A percentile compares a stretch with the other conserved stretches of the same genome.
Conservation (phyloP, 92 coral and sea anemone genomes). For the Phenganax marumi region DNA sequence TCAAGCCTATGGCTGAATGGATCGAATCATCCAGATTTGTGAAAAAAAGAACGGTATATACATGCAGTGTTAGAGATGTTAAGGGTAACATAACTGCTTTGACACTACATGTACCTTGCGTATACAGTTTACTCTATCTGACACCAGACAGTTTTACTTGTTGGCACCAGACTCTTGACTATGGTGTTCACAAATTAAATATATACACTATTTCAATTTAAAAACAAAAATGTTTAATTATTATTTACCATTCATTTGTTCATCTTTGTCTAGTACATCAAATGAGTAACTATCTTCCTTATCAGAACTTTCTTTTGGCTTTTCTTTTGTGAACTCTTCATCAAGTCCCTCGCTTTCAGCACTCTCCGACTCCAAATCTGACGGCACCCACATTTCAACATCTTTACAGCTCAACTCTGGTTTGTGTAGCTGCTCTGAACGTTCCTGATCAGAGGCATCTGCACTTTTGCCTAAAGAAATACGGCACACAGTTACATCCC, state of each 20-base stretch:
- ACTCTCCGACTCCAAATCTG: constrained; percentile 70
- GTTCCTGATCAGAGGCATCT: background rate
- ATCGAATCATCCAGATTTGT: too few species aligned
- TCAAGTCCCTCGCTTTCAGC: constrained; percentile 33
- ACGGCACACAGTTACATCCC: background rate
- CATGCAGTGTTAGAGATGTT: too few species aligned
- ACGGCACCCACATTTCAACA: constrained; percentile 69
- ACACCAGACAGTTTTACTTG: background rate
- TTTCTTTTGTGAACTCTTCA: constrained; percentile 45
- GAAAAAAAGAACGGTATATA: too few species aligned
- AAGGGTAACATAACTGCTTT: too few species aligned
- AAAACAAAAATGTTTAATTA: background rate
- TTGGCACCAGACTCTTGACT: background rate
- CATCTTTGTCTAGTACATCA: constrained; percentile 8
- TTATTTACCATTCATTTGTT: background rate
- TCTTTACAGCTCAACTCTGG: background rate
- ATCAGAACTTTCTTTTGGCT: background rate
- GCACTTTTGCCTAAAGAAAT: background rate
- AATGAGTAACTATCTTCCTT: constrained; percentile 4
- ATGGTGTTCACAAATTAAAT: background rate
- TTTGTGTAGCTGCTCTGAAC: background rate
- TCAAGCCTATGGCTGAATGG: too few species aligned
- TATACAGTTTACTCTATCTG: too few species aligned
- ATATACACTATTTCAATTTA: background rate
- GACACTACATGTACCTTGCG: too few species aligned